Base-by-base conservation (phyloP, 2,797 vertebrate genomes). In the Alosa sapidissima region DNA sequence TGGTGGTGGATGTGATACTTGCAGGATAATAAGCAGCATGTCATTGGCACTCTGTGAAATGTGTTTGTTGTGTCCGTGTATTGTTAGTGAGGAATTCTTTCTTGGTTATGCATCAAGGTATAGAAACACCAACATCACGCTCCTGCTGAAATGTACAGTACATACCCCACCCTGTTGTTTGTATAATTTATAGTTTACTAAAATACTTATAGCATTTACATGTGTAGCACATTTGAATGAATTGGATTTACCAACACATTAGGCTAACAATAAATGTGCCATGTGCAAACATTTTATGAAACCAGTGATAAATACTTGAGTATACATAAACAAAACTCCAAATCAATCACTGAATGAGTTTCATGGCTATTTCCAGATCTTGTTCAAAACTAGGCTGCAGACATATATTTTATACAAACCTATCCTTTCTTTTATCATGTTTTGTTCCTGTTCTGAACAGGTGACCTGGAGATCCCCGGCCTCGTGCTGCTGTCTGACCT, bases 401-500 rank as follows among this genome's bases (percentile, higher is more conserved):
- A 51, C 8, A 51, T 10, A 8, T 10, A 11, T 51, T 51, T 51
- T 51, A 10, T 9, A 1, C 8, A 51, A 9, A 51, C 49, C 49
- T 51, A 7, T 24, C 1, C 8, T 28, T 41, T 4, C 41, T 41
- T 41, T 78, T 21, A 8, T 78, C 16, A 47, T 87, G 49, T 62
- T 81, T 52, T 52, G 1, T 86, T 83, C 41, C 33, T 82, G 28
- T 84, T 78, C 81, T 82, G 75, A 82, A 68, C 87, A 93, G 95
- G 92, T 48, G 94, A 96, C 85, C 91, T 95, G 13, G 95, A 96
- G 83, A 86, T 89, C 11, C 90, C 89, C 68, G 93, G 94, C 81
- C 91, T 95, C 82, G 88, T 92, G 82, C 95, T 96, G 84, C 89
- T 95, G 78, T 92, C 93, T 48, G 94, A 94, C 87, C 92, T 95